Percentiles rank a stretch among this genome's conserved stretches.
Conservation (phyloP, 2,797 vertebrate species). For the Tokudaia muenninki region DNA sequence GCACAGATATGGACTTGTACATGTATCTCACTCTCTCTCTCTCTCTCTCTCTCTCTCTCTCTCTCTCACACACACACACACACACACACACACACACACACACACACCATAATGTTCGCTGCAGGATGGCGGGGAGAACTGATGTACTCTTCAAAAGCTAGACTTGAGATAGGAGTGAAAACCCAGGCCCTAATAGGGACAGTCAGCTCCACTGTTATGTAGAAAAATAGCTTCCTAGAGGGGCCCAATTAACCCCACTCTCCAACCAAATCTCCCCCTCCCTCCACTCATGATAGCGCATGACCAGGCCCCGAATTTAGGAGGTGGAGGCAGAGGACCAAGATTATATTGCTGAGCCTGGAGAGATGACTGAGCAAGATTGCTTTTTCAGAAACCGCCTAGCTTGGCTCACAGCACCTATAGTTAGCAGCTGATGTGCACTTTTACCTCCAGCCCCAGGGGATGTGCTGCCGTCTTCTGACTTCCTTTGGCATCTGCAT, state of each 20-base stretch:
- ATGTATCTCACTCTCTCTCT: no score
- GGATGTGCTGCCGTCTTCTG: not conserved
- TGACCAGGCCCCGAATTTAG: not conserved
- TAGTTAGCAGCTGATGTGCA: no score
- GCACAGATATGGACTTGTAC: no score
- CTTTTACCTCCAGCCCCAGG: not conserved
- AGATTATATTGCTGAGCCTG: not conserved
- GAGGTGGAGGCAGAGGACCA: not conserved
- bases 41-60: no score
- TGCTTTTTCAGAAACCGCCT: not conserved
- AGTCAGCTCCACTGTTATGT: no score
- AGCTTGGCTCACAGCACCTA: not conserved
- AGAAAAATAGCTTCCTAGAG: not conserved
- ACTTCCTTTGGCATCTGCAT: not conserved
- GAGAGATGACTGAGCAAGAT: not conserved
- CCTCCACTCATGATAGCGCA: not conserved
- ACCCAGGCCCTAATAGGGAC: not conserved
- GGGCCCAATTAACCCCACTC: not conserved
- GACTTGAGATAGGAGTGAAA: not conserved
- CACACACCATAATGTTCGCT: no score
- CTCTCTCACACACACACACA: no score
- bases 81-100: no score
- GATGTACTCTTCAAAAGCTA: not conserved
- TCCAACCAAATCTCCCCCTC: not conserved
- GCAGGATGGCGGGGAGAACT: not conserved